Evolutionary conservation across 2,797 vertebrate species (phyloP), one percentile per base, ranked within the genome.

Genomic region (Spinus olivaceus): DNA sequence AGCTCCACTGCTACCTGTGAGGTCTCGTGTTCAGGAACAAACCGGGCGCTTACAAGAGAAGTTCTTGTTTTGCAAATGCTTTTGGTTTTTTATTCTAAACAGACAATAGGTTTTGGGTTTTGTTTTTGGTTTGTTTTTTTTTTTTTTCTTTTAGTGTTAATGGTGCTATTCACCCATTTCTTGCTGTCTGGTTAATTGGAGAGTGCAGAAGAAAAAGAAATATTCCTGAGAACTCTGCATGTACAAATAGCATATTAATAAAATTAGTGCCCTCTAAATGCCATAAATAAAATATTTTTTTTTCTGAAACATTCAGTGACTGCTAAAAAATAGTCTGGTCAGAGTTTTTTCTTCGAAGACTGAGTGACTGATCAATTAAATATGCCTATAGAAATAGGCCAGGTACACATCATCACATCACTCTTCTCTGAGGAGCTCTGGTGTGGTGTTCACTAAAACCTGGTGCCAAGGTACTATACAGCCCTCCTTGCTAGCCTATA

Each of bases 51-150:
- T 85, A 61, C 21, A 59, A 65, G 20, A 63, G 6, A 80, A 7
- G 7, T 44, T 89, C 46, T 81, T 89, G 51, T 76, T 91, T 85
- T 74, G 57, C 33, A 90, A 67, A 81, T 80, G 42, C 9, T 92
- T 93, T 85, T 77, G 18, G 6, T 41, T 88, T 88, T 88, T 92
- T 66, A 66, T 69, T 87, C 63, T 66, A 56, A 84, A 72, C 70
- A 47, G 10, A 49, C 5, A 71, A 41, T 8, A 51, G 7, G 3
- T 65, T 57, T 57, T 8, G 13, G 8, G 12, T 7, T 41, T 42
- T 23, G 7, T 3, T 41, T 23, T 6, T 9, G 1, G 3, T 3
- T 14, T 21, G 4, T 10, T 49, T 76, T 14, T 21, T 4, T 10
- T 49, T 74, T 49, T 39, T 47, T 39, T 15, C 20, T 39, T 46